Conservation (phyloP, 2,888 invertebrate genomes). For the Myopa testacea region DNA sequence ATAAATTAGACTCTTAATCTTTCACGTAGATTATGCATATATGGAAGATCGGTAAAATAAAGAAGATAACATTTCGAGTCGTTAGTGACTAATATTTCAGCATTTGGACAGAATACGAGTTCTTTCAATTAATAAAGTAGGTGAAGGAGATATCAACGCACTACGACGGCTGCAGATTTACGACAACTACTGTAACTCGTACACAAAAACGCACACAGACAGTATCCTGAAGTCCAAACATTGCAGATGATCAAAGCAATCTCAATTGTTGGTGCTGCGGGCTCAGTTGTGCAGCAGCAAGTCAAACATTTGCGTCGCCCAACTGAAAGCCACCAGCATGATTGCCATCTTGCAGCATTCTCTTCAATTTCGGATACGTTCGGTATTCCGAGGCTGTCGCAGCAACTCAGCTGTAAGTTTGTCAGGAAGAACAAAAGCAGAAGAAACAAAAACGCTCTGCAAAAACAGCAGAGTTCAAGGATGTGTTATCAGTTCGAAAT, state of each 20-base stretch:
- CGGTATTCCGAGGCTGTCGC: not conserved
- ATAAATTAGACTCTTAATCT: no score
- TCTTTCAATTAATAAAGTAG: not conserved
- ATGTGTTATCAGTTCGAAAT: not conserved
- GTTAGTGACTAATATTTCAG: no score
- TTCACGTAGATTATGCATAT: no score
- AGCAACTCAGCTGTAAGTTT: not conserved
- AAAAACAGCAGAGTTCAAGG: conserved; percentile 30
- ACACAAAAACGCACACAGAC: not conserved
- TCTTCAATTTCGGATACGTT: conserved; percentile 29
- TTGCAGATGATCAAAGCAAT: conserved; percentile 27
- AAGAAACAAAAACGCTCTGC: not conserved
- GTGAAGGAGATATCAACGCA: not conserved
- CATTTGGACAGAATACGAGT: no score
- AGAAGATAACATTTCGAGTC: no score
- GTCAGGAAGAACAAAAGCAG: conserved; percentile 15
- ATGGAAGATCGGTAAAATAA: no score
- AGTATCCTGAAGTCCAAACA: conserved; percentile 17
- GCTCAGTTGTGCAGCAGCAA: not conserved
- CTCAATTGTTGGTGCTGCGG: conserved; percentile 26
- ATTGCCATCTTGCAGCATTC: conserved; percentile 33
- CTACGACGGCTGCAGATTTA: not conserved
- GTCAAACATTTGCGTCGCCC: conserved; percentile 26
- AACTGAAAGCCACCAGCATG: conserved; percentile 32
- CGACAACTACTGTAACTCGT: not conserved